Evolutionary conservation across 2,888 invertebrate species (phyloP).

Genomic region (Thera britannica): DNA sequence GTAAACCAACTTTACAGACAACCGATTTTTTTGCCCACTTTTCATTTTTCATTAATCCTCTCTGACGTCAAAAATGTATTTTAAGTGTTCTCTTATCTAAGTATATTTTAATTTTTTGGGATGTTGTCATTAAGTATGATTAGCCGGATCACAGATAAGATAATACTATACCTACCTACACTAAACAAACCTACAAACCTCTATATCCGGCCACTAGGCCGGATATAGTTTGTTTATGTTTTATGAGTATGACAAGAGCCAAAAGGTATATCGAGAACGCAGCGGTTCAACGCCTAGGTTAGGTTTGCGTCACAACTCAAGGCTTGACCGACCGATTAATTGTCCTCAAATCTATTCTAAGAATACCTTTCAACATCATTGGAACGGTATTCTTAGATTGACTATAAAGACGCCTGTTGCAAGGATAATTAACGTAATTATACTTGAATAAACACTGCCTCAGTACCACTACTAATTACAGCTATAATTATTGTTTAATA

Average conservation of each 20-base stretch:
- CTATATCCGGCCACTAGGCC: too few relatives aligned
- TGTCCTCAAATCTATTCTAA: background rate
- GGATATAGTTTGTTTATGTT: background rate
- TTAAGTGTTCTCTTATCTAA: too few relatives aligned
- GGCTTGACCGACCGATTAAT: background rate
- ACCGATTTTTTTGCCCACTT: too few relatives aligned
- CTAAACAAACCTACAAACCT: too few relatives aligned
- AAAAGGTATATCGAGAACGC: background rate
- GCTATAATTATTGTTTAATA: constrained; percentile 1
- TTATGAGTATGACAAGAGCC: background rate
- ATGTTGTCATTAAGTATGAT: too few relatives aligned
- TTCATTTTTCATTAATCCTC: too few relatives aligned
- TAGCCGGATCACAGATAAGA: too few relatives aligned
- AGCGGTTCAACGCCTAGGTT: background rate
- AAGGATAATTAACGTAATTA: constrained; percentile 24
- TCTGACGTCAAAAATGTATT: too few relatives aligned
- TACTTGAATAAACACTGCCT: constrained; percentile 8
- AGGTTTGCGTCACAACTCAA: background rate
- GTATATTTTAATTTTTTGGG: too few relatives aligned
- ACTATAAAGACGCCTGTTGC: constrained; percentile 14
- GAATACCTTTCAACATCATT: constrained; percentile 17
- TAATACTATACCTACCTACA: too few relatives aligned
- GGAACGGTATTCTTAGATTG: constrained; percentile 13
- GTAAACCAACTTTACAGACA: too few relatives aligned
- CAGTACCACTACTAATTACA: constrained; percentile 1